phyloP scores from a whole-genome alignment of 2,797 vertebrate genomes.

The Chloroceryle inda region DNA sequence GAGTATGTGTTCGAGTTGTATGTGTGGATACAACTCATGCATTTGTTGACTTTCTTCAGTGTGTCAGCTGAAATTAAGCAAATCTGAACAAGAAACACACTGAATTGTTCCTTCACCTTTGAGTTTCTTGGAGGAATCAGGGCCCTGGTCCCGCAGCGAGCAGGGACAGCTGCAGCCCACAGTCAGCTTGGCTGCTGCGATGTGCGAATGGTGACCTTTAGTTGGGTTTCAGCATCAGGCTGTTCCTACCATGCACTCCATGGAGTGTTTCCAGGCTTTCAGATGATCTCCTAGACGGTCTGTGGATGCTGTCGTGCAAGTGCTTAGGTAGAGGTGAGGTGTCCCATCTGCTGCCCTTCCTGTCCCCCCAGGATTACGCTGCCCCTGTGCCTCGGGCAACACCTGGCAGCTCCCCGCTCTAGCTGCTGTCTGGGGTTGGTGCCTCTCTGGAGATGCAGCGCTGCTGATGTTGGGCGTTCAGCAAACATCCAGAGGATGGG shows the following conservation, averaged over 20 bases:
- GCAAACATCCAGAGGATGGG: background rate
- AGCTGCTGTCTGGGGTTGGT: background rate
- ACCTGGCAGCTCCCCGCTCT: background rate
- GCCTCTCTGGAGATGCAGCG: accelerated
- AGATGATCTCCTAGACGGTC: accelerated
- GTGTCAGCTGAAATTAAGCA: background rate
- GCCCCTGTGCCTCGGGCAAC: background rate
- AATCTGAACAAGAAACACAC: background rate
- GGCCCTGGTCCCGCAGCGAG: background rate
- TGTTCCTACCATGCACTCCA: accelerated
- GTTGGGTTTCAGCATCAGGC: background rate
- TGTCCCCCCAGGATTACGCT: accelerated
- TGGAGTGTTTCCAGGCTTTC: background rate
- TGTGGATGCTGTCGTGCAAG: accelerated
- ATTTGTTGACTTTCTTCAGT: background rate
- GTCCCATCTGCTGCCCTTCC: accelerated
- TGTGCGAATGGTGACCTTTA: background rate
- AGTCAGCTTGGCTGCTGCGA: background rate
- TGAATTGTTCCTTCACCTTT: background rate
- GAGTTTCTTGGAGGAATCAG: background rate
- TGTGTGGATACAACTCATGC: accelerated
- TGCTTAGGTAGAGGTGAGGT: background rate
- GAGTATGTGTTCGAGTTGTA: accelerated
- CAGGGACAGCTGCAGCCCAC: background rate
- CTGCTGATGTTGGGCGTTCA: background rate